Conservation (phyloP, 2,888 invertebrate species). For the Temnothorax unifasciatus region DNA sequence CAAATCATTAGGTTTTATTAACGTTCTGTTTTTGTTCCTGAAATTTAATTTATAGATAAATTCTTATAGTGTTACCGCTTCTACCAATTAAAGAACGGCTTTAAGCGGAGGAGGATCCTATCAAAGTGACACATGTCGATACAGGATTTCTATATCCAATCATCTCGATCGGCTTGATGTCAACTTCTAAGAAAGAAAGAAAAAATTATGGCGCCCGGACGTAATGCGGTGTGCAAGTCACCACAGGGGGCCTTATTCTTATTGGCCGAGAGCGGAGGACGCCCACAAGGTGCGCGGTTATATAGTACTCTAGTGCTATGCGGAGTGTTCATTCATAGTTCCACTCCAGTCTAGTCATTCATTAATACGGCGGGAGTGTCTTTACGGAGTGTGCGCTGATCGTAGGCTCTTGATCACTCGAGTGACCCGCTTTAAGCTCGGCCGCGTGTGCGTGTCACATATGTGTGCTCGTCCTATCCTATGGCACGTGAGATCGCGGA, state of each 20-base stretch:
- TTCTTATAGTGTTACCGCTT: neutral
- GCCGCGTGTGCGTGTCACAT: constrained; percentile 19
- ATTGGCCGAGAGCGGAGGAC: constrained; percentile 82
- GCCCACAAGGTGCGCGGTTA: constrained; percentile 83
- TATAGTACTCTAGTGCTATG: constrained; percentile 82
- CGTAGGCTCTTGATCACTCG: constrained; percentile 72
- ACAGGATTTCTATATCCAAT: neutral
- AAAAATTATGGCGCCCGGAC: constrained; percentile 65
- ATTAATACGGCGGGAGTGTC: constrained; percentile 81
- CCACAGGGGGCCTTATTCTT: constrained; percentile 65
- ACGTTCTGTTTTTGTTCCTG: neutral
- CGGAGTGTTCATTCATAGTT: constrained; percentile 85
- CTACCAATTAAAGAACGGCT: neutral
- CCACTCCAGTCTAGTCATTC: constrained; percentile 83
- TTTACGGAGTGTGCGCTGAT: constrained; percentile 75
- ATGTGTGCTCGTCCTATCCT: constrained; percentile 65
- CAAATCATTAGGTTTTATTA: neutral
- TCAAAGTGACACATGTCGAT: constrained; percentile 12
- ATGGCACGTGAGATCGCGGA: constrained; percentile 66
- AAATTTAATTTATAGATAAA: neutral
- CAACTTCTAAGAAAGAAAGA: constrained; percentile 78
- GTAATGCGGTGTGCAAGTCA: constrained; percentile 73
- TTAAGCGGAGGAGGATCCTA: too few species aligned
- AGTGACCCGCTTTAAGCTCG: constrained; percentile 75
- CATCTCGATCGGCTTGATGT: constrained; percentile 29